phyloP scores from a whole-genome alignment of 2,797 vertebrate species.

The Neostethus bicornis region DNA sequence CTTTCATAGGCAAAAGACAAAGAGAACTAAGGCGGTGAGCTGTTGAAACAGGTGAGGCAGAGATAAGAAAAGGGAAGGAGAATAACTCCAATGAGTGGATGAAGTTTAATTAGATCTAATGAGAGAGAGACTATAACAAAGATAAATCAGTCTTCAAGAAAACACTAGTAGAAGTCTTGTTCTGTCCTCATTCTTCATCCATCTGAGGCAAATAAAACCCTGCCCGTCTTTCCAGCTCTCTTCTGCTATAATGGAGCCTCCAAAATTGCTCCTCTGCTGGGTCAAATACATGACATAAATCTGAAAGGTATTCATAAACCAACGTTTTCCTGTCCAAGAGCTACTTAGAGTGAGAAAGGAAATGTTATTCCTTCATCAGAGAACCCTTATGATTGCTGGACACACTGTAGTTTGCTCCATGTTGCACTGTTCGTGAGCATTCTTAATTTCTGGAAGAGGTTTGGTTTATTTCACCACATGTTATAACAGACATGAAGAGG shows the following conservation, averaged over 20 bases:
- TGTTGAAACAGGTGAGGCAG: not conserved
- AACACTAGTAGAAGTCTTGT: not conserved
- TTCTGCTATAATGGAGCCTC: slow-evolving; percentile 20
- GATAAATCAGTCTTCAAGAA: no score
- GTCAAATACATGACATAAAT: slow-evolving; percentile 37
- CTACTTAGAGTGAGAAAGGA: slow-evolving; percentile 1
- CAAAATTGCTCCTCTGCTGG: not conserved
- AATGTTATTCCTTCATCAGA: slow-evolving; percentile 15
- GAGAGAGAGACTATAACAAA: not conserved
- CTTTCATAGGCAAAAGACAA: not conserved
- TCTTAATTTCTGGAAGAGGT: slow-evolving; percentile 32
- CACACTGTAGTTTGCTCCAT: slow-evolving; percentile 30
- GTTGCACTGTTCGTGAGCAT: slow-evolving; percentile 32
- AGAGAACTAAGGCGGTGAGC: not conserved
- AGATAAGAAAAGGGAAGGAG: not conserved
- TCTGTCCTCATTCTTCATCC: slow-evolving; percentile 9
- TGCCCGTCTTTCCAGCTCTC: slow-evolving; percentile 10
- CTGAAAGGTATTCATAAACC: slow-evolving; percentile 25
- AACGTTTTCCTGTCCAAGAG: slow-evolving; percentile 12
- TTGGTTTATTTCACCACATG: slow-evolving; percentile 16
- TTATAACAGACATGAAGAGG: not conserved
- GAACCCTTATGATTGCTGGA: slow-evolving; percentile 29
- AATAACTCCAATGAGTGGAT: not conserved
- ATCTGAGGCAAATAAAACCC: slow-evolving; percentile 4
- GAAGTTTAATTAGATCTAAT: not conserved